Conservation (phyloP, 2,797 vertebrate species). For the Huso huso region DNA sequence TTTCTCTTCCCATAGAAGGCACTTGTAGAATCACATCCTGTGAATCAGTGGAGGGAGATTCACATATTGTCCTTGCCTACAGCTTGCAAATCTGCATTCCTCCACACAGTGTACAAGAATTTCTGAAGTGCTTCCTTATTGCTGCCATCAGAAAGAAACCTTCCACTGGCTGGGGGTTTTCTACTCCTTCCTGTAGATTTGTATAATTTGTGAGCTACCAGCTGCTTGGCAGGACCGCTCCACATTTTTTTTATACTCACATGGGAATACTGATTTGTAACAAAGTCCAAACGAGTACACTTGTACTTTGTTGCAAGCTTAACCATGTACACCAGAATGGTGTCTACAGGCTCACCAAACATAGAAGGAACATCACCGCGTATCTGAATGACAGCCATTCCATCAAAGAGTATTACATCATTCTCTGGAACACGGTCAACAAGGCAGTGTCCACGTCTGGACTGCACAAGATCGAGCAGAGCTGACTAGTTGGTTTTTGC, state of each 20-base stretch:
- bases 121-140: slow-evolving; percentile 26
- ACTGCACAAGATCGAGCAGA: slow-evolving; percentile 15
- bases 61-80: slow-evolving; percentile 20
- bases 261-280: slow-evolving; percentile 16
- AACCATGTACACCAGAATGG: slow-evolving; percentile 20
- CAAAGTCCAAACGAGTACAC: slow-evolving; percentile 21
- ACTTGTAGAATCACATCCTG: no score
- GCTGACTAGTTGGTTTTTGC: slow-evolving; percentile 6
- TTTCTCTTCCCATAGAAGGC: no score
- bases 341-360: slow-evolving; percentile 17
- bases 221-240: slow-evolving; percentile 15
- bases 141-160: slow-evolving; percentile 28
- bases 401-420: slow-evolving; percentile 11
- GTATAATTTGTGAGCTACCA: slow-evolving; percentile 16
- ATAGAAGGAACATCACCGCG: slow-evolving; percentile 19
- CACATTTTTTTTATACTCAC: slow-evolving; percentile 20
- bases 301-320: slow-evolving; percentile 26
- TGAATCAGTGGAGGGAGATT: no score
- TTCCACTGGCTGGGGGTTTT: slow-evolving; percentile 4
- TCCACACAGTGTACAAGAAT: slow-evolving; percentile 21
- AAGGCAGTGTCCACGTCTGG: slow-evolving; percentile 18
- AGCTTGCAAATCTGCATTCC: slow-evolving; percentile 22
- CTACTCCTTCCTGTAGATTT: slow-evolving; percentile 13
- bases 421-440: slow-evolving; percentile 14
- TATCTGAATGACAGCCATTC: slow-evolving; percentile 26